Percentiles rank a stretch among this genome's conserved stretches.
Conservation (phyloP, 53 echinoderm and acorn worm genomes). For the Apostichopus leukothele region DNA sequence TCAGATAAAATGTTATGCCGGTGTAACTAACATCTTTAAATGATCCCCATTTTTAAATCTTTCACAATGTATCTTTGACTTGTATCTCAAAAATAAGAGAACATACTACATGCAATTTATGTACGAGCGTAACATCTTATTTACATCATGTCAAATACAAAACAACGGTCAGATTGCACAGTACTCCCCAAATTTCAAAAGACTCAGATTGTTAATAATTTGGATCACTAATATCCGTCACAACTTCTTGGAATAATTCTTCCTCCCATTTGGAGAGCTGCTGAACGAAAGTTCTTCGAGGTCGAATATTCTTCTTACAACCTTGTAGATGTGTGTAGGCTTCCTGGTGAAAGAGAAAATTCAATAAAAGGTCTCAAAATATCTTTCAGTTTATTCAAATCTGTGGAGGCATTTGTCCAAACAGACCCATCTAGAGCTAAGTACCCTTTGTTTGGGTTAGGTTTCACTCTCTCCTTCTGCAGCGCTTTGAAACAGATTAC, state of each 20-base stretch:
- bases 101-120: too few species aligned
- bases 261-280: conserved; percentile 95
- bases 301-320: conserved; percentile 90
- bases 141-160: too few species aligned
- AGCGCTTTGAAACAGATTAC: background rate
- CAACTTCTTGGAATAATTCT: conserved; percentile 65
- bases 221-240: conserved; percentile 79
- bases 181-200: background rate
- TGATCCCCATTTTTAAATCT: too few species aligned
- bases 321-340: conserved; percentile 78
- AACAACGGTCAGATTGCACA: background rate
- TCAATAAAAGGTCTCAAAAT: background rate
- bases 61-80: too few species aligned
- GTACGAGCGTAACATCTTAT: too few species aligned
- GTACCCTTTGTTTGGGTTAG: too few species aligned
- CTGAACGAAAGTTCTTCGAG: conserved; percentile 77
- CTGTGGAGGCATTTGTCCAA: background rate
- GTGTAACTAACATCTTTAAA: too few species aligned
- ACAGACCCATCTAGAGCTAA: too few species aligned
- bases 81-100: too few species aligned
- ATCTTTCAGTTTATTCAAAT: background rate
- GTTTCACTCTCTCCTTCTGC: too few species aligned
- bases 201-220: conserved; percentile 59
- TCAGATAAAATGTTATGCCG: too few species aligned
- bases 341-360: conserved; percentile 53